phyloP scores from a whole-genome alignment of 2,888 invertebrate species.

The Pseudanteris insignis region DNA sequence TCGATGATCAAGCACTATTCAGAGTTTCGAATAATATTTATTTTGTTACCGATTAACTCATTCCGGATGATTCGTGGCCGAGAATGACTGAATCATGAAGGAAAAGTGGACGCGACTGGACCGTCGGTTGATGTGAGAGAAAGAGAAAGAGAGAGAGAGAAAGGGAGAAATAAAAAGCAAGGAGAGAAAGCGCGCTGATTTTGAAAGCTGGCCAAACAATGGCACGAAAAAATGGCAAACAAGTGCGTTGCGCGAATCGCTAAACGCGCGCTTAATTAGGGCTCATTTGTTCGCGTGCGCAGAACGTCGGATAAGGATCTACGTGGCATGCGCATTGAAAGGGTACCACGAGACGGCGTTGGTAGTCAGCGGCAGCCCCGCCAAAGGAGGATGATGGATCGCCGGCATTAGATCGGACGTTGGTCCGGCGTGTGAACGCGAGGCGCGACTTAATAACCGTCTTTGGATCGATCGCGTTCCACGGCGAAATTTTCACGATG shows the following conservation, averaged over 20 bases:
- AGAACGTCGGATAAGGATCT: slow-evolving; percentile 47
- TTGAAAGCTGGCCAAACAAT: not conserved
- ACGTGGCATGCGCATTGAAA: slow-evolving; percentile 52
- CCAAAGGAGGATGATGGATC: slow-evolving; percentile 62
- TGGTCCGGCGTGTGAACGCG: slow-evolving; percentile 57
- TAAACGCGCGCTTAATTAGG: slow-evolving; percentile 45
- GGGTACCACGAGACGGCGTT: slow-evolving; percentile 46
- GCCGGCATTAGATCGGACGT: slow-evolving; percentile 60
- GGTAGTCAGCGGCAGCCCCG: slow-evolving; percentile 53
- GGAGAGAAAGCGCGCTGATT: not conserved
- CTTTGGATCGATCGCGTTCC: slow-evolving; percentile 49
- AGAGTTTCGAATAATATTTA: no score
- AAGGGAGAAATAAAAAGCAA: no score
- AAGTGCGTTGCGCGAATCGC: slow-evolving; percentile 37
- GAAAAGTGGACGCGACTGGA: no score
- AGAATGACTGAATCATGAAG: no score
- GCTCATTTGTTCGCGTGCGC: slow-evolving; percentile 47
- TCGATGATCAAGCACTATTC: no score
- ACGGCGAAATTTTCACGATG: slow-evolving; percentile 22
- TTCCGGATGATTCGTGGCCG: no score
- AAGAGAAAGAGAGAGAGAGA: no score
- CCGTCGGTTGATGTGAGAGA: no score
- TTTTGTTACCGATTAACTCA: no score
- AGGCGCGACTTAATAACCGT: slow-evolving; percentile 60
- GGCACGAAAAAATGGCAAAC: slow-evolving; percentile 14